Conservation (phyloP, 2,113 vertebrate species). For the Pleuronectes platessa region DNA sequence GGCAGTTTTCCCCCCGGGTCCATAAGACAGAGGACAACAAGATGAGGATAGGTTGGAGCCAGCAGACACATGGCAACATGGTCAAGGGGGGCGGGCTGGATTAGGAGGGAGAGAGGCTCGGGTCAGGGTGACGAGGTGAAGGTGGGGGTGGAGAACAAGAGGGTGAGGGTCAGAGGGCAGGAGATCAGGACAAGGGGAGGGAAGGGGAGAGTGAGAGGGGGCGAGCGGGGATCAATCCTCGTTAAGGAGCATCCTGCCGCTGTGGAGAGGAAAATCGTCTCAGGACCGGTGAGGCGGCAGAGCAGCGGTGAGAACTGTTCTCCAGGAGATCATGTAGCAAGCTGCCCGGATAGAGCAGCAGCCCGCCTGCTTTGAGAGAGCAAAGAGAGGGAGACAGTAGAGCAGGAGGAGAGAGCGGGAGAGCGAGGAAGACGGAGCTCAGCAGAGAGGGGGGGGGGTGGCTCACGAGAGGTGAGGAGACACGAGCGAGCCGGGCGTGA, state of each 20-base stretch:
- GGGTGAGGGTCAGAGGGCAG: constrained; percentile 71
- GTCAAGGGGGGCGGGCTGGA: constrained; percentile 77
- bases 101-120: constrained; percentile 60
- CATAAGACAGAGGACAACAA: constrained; percentile 79
- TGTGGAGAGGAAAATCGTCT: constrained; percentile 56
- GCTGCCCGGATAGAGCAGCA: constrained; percentile 81
- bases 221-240: constrained; percentile 82
- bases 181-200: constrained; percentile 74
- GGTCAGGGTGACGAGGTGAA: constrained; percentile 54
- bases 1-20: constrained; percentile 86
- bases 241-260: constrained; percentile 70
- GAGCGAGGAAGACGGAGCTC: constrained; percentile 53
- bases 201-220: constrained; percentile 74
- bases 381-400: constrained; percentile 69
- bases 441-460: constrained; percentile 65
- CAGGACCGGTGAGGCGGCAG: constrained; percentile 69
- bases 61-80: constrained; percentile 86
- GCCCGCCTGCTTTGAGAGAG: constrained; percentile 76
- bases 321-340: constrained; percentile 87
- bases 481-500: constrained; percentile 63
- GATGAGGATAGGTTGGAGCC: constrained; percentile 80
- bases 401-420: constrained; percentile 52
- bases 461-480: constrained; percentile 74
- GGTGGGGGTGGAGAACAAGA: constrained; percentile 58
- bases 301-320: constrained; percentile 66